Conservation (phyloP, 2,113 vertebrate species). For the Equus przewalskii region DNA sequence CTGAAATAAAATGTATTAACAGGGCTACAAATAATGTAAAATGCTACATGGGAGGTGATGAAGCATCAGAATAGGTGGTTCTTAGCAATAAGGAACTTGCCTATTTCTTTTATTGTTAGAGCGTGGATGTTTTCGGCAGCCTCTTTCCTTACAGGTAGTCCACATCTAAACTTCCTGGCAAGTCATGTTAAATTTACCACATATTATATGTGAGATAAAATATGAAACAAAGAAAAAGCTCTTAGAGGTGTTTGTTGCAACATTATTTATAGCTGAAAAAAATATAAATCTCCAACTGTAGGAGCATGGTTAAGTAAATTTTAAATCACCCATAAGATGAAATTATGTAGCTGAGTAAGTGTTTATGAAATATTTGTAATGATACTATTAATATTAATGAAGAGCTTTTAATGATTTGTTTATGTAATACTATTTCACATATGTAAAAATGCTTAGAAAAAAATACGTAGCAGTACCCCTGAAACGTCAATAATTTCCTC, state of each 20-base stretch:
- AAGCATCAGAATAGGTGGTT: background rate
- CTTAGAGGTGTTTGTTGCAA: constrained; percentile 4
- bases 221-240: constrained; percentile 36
- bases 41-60: background rate
- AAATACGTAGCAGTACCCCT: background rate
- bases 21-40: background rate
- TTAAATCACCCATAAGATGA: constrained; percentile 57
- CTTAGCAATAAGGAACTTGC: background rate
- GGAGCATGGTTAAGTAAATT: constrained; percentile 43
- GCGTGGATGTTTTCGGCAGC: background rate
- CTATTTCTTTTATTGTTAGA: background rate
- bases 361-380: constrained; percentile 67
- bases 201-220: constrained; percentile 46
- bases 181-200: background rate
- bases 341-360: constrained; percentile 55
- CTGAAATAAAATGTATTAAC: constrained; percentile 53
- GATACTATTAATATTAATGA: constrained; percentile 67
- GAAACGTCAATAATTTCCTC: constrained; percentile 51
- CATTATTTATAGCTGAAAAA: constrained; percentile 57
- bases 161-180: background rate
- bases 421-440: constrained; percentile 8
- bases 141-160: constrained; percentile 14
- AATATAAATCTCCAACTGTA: constrained; percentile 20
- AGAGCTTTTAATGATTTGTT: constrained; percentile 12
- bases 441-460: constrained; percentile 54